Evolutionary conservation across 2,797 vertebrate species (phyloP), one percentile per base, ranked within the genome.

Genomic region (Peromyscus eremicus): DNA sequence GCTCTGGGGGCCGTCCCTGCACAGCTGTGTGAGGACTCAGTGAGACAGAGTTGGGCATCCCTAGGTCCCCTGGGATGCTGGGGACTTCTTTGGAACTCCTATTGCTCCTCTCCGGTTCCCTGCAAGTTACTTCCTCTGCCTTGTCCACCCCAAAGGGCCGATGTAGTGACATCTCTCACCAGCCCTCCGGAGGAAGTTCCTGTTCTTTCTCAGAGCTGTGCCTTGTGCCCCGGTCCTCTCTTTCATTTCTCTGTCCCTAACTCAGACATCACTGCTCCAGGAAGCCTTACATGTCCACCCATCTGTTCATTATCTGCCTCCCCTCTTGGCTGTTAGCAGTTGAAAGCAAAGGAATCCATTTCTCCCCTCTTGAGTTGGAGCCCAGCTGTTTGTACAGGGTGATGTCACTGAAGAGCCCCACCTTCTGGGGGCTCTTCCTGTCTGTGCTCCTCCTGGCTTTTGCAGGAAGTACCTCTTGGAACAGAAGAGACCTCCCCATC

Each of bases 211-310:
- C 1, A 29, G 80, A 14, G 14, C 27, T 46, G 0, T 43, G n/a
- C 49, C 37, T 43, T 34, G 21, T 7, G 12, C 34, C 17, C 9
- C 2, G 12, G 1, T 23, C 70, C 25, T 16, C 32, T 46, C 1
- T 55, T 81, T 40, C 84, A 37, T 8, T 64, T 68, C 81, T 92
- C 21, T 29, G 46, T 32, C 87, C n/a, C 75, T 46, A 87, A 14
- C 52, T 9, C 77, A 92, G 73, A 40, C 23, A 23, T 79, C 76
- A 21, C 73, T 1, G 57, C 84, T 96, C 88, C 79, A 95, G 92
- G 92, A 96, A 97, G 94, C 88, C 88, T 88, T 85, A 95, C 92
- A 57, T 46, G 88, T 23, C 49, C 80, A 6, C 49, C 43, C 46
- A 37, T 55, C 71, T 62, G 34, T 7, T 40, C 29, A 37, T 49